Evolutionary conservation across 2,888 invertebrate species (phyloP), one percentile per base, ranked within the genome.

Genomic region (Masnerella sp.): DNA sequence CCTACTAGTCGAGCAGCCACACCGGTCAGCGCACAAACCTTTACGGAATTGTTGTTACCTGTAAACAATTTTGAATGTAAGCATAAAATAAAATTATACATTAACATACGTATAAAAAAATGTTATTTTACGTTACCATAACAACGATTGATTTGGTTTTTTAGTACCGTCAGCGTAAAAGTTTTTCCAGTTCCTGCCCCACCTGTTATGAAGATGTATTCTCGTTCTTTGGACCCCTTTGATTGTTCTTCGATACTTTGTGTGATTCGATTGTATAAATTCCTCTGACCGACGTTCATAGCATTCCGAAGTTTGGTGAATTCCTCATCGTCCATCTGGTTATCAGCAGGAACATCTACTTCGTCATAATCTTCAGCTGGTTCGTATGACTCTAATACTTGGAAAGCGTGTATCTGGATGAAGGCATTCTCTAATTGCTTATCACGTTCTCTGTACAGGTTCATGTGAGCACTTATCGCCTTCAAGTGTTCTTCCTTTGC

Each of bases 11-110:
- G 68, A 5, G 83, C 82, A 68, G 83, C 83, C 34, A 83, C 84
- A 8, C 81, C 83, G 36, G 81, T 83, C 1, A 80, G 70, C 32
- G 82, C 78, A 52, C 77, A 74, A 28, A 79, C 70, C 61, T 62
- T 51, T n/a, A 62, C 51, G 5, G 62, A 45, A 11, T 17, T 4
- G 5, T 28, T 40, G 30, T 56, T 56, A 18, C 52, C 52, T 52
- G 15, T 52, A 36, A 34, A 34, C 12, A 49, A 34, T 49, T 18
- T 32, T 11, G 11, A 32, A 49, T 49, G 1, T 36, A 17, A 36
- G 36, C 11, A 30, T 45, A 45, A 43, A 22, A 43, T 43, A 43
- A 43, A 22, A 12, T 43, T 43, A 43, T 43, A 40, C 40, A 17
- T 40, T 40, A 40, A 40, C 17, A 5, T 40, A 40, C 17, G 17